A percentile compares a stretch with the other conserved stretches of the same genome.
Evolutionary conservation across 2,113 vertebrate genomes (phyloP).

Genomic region (human): DNA sequence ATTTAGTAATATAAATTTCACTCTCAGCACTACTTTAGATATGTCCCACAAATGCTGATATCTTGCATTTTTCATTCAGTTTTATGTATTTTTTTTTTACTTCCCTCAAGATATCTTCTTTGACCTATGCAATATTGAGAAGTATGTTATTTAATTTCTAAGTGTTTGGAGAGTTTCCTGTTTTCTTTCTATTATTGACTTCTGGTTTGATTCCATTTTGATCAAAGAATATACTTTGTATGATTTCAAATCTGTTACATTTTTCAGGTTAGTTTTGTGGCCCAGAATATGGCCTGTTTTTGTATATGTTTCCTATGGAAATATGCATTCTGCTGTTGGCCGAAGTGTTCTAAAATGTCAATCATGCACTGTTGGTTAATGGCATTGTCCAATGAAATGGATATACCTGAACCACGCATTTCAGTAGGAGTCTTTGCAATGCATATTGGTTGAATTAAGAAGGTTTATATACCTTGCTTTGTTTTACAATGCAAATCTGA

Average conservation of each 20-base stretch:
- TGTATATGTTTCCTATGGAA: not conserved
- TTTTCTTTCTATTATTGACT: constrained; percentile 10
- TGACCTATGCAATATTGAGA: not conserved
- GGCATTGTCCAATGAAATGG: not conserved
- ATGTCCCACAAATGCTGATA: not conserved
- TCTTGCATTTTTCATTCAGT: not conserved
- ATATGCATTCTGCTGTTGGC: not conserved
- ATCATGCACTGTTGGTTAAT: not conserved
- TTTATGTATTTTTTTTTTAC: constrained; percentile 1
- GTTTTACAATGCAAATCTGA: not conserved
- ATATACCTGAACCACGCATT: not conserved
- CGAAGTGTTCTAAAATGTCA: not conserved
- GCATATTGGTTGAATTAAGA: not conserved
- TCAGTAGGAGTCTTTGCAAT: not conserved
- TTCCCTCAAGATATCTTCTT: not conserved
- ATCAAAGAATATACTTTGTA: not conserved
- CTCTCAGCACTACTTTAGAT: not conserved
- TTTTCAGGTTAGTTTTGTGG: not conserved
- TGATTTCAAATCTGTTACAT: not conserved
- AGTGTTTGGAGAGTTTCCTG: not conserved
- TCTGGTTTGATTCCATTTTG: not conserved
- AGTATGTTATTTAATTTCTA: not conserved
- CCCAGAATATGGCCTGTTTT: not conserved
- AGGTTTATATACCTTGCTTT: not conserved
- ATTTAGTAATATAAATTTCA: constrained; percentile 27